A percentile compares a stretch with the other conserved stretches of the same genome.
phyloP scores from a whole-genome alignment of 2,888 invertebrate species.

The Mycogona germanica region DNA sequence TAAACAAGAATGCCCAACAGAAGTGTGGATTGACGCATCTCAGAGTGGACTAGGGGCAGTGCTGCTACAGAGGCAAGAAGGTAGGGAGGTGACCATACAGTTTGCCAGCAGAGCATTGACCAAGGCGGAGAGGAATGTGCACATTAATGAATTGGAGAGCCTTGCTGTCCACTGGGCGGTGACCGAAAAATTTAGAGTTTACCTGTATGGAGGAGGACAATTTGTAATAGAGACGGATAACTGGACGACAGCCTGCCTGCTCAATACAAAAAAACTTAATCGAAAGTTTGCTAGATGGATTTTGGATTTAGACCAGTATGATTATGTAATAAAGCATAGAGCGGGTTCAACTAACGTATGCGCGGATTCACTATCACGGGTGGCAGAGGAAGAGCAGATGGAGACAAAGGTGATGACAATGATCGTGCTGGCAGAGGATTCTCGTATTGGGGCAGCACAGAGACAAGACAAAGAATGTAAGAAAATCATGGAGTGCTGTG shows the following conservation, averaged over 20 bases:
- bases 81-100: background rate
- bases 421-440: too few relatives aligned
- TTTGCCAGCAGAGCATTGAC: constrained; percentile 3
- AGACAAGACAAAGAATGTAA: too few relatives aligned
- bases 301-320: background rate
- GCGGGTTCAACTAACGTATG: background rate
- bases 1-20: background rate
- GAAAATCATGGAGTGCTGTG: too few relatives aligned
- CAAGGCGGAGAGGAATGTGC: background rate
- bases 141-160: constrained; percentile 10
- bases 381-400: too few relatives aligned
- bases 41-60: constrained; percentile 10
- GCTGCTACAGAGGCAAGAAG: background rate
- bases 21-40: constrained; percentile 1
- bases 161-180: constrained; percentile 9
- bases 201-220: background rate
- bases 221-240: background rate
- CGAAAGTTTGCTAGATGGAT: constrained; percentile 8
- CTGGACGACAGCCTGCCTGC: background rate
- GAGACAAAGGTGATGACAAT: too few relatives aligned
- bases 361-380: constrained; percentile 3
- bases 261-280: background rate
- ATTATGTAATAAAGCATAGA: background rate
- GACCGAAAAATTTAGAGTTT: constrained; percentile 7
- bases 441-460: too few relatives aligned